Base-by-base conservation (phyloP, 2,797 vertebrate genomes). In the Rhinatrema bivittatum region DNA sequence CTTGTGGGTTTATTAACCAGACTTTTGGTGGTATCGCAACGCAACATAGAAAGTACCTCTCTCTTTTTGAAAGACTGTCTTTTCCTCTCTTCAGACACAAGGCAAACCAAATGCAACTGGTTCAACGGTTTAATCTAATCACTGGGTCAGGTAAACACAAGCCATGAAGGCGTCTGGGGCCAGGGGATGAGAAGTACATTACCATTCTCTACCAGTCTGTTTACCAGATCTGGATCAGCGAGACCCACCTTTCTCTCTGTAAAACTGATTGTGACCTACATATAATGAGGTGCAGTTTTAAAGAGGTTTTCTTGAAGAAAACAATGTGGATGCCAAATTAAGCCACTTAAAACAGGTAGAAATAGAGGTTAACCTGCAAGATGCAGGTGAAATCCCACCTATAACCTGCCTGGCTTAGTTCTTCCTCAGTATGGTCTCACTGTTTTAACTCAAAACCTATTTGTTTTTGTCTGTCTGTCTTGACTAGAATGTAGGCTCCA, bases 41-140 rank as follows among this genome's bases (percentile, higher is more conserved):
- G 33, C 13, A 33, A 25, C 27, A 40, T 42, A 28, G 18, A 25
- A 30, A 51, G 10, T 4, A 25, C 31, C n/a, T 0, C 3, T 23
- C 29, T 31, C 3, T 13, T 28, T 59, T 26, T 33, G 32, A 1
- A 44, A 56, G 29, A 32, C 48, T 52, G 49, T 32, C 41, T 49
- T 43, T 32, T 7, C 20, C 38, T 44, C 0, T 29, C 7, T 8
- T 10, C 1, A 20, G 55, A 29, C 39, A 41, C 1, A 1, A 14
- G 34, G 4, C 44, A 44, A 46, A 70, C 49, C 52, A 69, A 79
- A 61, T 46, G 48, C 31, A 36, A 24, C 32, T 10, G 29, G 11
- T 36, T 40, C 46, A 56, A 40, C 56, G n/a, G 37, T 0, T 1
- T 51, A 66, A 52, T 65, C 53, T 50, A 31, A 57, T 59, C 37